Base-by-base conservation (phyloP, 2,888 invertebrate species). In the Creontiades dilutus region DNA sequence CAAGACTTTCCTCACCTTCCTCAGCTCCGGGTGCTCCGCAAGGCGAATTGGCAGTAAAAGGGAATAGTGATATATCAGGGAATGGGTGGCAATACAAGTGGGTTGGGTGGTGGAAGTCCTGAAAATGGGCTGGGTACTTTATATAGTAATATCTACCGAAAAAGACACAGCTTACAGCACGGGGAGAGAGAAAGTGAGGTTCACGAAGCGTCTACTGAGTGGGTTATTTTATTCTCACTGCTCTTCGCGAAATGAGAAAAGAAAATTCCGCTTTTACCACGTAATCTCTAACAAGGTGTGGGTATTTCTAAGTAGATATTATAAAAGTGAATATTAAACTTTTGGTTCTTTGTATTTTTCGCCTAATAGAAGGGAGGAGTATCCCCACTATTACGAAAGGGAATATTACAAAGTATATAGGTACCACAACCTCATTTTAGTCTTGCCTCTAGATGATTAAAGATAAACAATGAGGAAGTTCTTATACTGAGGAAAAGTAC, bases 1-100 rank as follows among this genome's bases (percentile, higher is more conserved):
- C 68, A 68, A 12, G 68, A 23, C 68, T 68, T 68, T 68, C 23
- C 61, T 61, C 68, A 68, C 68, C 68, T 68, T 23, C 1, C 68
- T 68, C 27, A 12, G 23, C 23, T 19, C 61, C 9, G n/a, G n/a
- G 23, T 13, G 68, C n/a, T 23, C 23, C 27, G 9, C 2, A 68
- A 5, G 12, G 12, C 23, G 23, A 68, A 68, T 68, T 68, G 68
- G 23, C 23, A 68, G 68, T 68, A 68, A 68, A 68, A 5, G 68
- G 68, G 23, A 23, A 12, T 68, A 19, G 23, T 23, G 23, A 23
- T 68, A 68, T 68, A 23, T 68, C 23, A 19, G 68, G 27, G 23
- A 23, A 68, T 68, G 68, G 23, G 68, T 23, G 68, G 68, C 68
- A 68, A 68, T 68, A 68, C 27, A 23, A 37, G 68, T 23, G 19